phyloP scores from a whole-genome alignment of 2,888 invertebrate species.

The Esperia sulphurella region DNA sequence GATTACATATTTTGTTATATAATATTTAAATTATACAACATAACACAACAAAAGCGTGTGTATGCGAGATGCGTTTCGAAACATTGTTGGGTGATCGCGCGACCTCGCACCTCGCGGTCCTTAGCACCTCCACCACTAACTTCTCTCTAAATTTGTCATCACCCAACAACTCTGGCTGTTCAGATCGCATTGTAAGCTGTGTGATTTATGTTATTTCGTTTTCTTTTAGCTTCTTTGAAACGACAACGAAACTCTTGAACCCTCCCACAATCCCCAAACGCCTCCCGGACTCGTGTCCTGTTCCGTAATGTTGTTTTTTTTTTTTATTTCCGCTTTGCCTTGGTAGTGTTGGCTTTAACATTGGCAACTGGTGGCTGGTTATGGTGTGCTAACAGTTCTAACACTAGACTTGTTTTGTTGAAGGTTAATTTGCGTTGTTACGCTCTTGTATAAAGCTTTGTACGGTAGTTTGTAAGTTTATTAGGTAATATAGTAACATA shows the following conservation, averaged over 20 bases:
- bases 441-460: slow-evolving; percentile 57
- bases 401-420: slow-evolving; percentile 53
- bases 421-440: slow-evolving; percentile 61
- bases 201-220: slow-evolving; percentile 61
- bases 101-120: slow-evolving; percentile 52
- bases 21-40: background rate
- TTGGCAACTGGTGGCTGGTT: slow-evolving; percentile 68
- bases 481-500: slow-evolving; percentile 32
- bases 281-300: slow-evolving; percentile 76
- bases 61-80: slow-evolving; percentile 59
- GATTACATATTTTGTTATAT: background rate
- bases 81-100: slow-evolving; percentile 71
- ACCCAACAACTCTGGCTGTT: slow-evolving; percentile 74
- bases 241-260: slow-evolving; percentile 13
- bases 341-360: slow-evolving; percentile 77
- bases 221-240: slow-evolving; percentile 61
- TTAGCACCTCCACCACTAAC: slow-evolving; percentile 36
- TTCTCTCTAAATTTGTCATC: slow-evolving; percentile 46
- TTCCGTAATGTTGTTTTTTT: slow-evolving; percentile 73
- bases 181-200: slow-evolving; percentile 70
- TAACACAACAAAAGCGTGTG: slow-evolving; percentile 46
- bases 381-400: slow-evolving; percentile 76
- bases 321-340: slow-evolving; percentile 73
- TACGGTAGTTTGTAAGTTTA: slow-evolving; percentile 36
- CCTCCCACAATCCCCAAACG: slow-evolving; percentile 48